phyloP scores from a whole-genome alignment of 2,888 invertebrate species.

The Lottia scabra region DNA sequence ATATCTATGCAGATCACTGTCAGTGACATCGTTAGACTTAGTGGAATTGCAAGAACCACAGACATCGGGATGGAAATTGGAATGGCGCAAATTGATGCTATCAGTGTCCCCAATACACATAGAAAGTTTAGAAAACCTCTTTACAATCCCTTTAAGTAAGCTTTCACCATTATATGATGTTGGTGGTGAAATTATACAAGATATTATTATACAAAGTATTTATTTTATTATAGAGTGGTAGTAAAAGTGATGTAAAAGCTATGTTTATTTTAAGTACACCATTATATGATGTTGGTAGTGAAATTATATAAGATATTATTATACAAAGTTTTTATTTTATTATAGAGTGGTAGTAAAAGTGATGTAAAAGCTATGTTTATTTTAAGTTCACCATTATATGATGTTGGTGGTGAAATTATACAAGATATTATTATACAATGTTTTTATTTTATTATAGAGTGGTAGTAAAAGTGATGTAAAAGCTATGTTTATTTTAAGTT shows the following conservation, averaged over 20 bases:
- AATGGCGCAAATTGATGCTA: no score
- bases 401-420: constrained; percentile 74
- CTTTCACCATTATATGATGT: constrained; percentile 73
- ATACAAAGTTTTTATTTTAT: constrained; percentile 70
- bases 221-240: constrained; percentile 73
- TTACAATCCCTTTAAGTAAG: no score
- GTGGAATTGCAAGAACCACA: no score
- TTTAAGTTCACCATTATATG: constrained; percentile 74
- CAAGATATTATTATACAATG: constrained; percentile 76
- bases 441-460: constrained; percentile 75
- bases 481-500: constrained; percentile 75
- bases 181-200: constrained; percentile 74
- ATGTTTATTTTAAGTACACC: no score
- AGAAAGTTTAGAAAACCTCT: no score
- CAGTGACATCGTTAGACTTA: no score
- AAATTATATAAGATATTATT: constrained; percentile 75
- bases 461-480: no score
- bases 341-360: constrained; percentile 67
- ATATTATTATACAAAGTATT: constrained; percentile 75
- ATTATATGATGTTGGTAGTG: constrained; percentile 73
- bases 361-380: constrained; percentile 73
- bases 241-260: constrained; percentile 68
- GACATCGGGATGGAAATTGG: no score
- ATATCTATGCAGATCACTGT: no score
- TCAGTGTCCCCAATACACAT: no score